phyloP scores from a whole-genome alignment of 2,113 vertebrate genomes.

The Pagrus major region DNA sequence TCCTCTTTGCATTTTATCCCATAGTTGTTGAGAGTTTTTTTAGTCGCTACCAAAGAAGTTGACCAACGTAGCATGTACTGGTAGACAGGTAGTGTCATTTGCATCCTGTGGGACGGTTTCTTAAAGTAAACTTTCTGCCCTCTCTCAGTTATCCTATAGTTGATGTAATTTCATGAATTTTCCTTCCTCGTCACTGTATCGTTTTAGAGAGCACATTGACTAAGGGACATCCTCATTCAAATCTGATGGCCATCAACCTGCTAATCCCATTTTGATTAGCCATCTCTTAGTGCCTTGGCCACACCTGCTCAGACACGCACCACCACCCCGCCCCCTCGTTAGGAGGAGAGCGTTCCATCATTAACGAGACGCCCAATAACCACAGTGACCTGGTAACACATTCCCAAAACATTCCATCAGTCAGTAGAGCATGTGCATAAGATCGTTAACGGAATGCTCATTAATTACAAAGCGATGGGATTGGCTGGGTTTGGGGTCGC shows the following conservation, averaged over 20 bases:
- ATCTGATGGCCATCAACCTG: constrained; percentile 26
- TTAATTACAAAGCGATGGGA: constrained; percentile 73
- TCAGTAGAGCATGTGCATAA: constrained; percentile 63
- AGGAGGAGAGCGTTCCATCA: constrained; percentile 52
- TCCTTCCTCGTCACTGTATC: constrained; percentile 20
- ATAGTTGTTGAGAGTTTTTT: neutral
- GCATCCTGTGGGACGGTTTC: neutral
- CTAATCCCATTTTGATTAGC: constrained; percentile 68
- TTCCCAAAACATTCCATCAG: constrained; percentile 79
- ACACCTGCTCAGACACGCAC: constrained; percentile 70
- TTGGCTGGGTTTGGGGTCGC: constrained; percentile 63
- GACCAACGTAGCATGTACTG: neutral
- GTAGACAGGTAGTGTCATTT: neutral
- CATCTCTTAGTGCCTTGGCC: constrained; percentile 48
- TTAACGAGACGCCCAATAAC: constrained; percentile 63
- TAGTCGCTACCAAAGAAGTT: no score
- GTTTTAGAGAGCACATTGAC: constrained; percentile 17
- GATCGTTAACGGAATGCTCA: constrained; percentile 66
- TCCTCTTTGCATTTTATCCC: neutral
- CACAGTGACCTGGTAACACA: constrained; percentile 65
- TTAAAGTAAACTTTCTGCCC: neutral
- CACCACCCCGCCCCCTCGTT: constrained; percentile 53
- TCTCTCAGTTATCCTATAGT: neutral
- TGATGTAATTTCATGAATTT: constrained; percentile 9
- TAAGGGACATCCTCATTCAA: constrained; percentile 38